Percentiles rank a stretch among this genome's conserved stretches.
These are phyloP conservation scores for Phenganax marumi DNA, from an alignment of 92 coral and sea anemone species.

Conservation along the genomic window DNA sequence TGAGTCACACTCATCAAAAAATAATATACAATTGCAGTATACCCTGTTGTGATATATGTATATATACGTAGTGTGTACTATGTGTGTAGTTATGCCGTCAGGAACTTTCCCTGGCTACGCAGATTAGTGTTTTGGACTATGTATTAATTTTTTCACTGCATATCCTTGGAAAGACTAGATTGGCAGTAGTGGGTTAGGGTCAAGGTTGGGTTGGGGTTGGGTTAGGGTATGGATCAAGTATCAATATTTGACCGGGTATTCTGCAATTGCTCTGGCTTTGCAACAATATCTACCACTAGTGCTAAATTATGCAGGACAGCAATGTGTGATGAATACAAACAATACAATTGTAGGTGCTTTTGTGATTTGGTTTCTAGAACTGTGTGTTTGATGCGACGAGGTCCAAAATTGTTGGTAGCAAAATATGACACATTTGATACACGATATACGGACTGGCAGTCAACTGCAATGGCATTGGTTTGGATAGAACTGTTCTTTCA, in stretches of 20 bases:
- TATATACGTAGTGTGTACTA: neutral
- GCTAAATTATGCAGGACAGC: neutral
- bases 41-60: neutral
- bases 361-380: slow-evolving; percentile 42
- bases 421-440: slow-evolving; percentile 77
- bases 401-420: slow-evolving; percentile 91
- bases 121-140: too few relatives aligned
- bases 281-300: too few relatives aligned
- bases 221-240: neutral
- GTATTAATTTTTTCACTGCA: too few relatives aligned
- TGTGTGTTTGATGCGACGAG: slow-evolving; percentile 74
- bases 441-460: slow-evolving; percentile 81
- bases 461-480: slow-evolving; percentile 75
- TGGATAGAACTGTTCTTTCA: slow-evolving; percentile 68
- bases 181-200: too few relatives aligned
- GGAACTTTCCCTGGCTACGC: too few relatives aligned
- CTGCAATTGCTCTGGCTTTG: too few relatives aligned
- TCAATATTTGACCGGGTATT: too few relatives aligned
- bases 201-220: too few relatives aligned
- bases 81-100: too few relatives aligned
- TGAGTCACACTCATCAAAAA: neutral
- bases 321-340: neutral
- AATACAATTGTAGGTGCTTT: neutral
- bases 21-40: neutral
- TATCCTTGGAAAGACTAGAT: too few relatives aligned